phyloP scores from a whole-genome alignment of 1,140 invertebrate species.

The Eueides isabella region DNA sequence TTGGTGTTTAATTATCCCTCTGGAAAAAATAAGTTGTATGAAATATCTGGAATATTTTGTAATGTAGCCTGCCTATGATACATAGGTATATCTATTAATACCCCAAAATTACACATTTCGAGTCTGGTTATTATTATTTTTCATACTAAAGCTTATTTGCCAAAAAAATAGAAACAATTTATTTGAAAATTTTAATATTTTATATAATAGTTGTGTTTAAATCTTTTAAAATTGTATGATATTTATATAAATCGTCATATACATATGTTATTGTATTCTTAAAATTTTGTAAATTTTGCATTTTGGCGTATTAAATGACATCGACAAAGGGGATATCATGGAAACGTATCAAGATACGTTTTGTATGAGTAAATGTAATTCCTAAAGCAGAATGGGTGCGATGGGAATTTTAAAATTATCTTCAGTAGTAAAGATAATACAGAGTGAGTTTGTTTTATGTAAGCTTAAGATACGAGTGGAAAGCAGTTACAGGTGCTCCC shows the following conservation, averaged over 20 bases:
- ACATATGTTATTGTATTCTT: constrained; percentile 1
- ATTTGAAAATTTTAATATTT: not conserved
- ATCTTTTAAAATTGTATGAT: not conserved
- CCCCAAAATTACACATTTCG: not conserved
- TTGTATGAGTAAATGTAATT: constrained; percentile 39
- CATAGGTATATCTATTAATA: not conserved
- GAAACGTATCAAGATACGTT: constrained; percentile 19
- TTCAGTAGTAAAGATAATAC: not conserved
- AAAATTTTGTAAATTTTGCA: constrained; percentile 53
- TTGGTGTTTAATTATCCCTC: not conserved
- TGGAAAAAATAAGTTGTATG: not conserved
- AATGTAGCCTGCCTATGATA: not conserved
- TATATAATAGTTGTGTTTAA: not conserved
- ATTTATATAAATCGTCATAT: not conserved
- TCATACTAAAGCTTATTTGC: not conserved
- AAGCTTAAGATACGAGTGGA: not conserved
- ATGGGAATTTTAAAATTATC: not conserved
- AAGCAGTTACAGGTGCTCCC: constrained; percentile 40
- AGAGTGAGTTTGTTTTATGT: constrained; percentile 1
- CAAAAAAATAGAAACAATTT: not conserved
- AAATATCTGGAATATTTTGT: not conserved
- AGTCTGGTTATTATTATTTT: not conserved
- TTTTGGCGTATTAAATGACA: constrained; percentile 46
- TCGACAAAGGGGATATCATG: not conserved
- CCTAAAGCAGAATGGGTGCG: not conserved